Evolutionary conservation across 2,113 vertebrate genomes (phyloP).

Genomic region (Euleptes europaea): DNA sequence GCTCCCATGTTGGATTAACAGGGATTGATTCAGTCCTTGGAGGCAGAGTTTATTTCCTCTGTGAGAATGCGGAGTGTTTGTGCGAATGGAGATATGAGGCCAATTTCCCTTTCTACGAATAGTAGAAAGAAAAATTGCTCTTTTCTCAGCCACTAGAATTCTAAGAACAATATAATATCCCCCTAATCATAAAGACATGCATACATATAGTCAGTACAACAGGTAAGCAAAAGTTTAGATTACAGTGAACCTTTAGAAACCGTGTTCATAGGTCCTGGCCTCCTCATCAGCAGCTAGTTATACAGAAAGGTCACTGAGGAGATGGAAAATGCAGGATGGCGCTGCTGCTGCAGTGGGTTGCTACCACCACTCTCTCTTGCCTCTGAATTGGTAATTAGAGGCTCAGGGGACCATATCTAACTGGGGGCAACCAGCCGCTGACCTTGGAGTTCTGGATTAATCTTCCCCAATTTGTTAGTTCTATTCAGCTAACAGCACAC

Average conservation of each 20-base stretch:
- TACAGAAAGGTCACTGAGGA: neutral
- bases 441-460: neutral
- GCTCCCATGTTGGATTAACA: neutral
- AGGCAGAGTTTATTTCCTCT: conserved; percentile 15
- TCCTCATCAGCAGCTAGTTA: neutral
- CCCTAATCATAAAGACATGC: neutral
- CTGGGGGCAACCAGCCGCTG: neutral
- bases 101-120: neutral
- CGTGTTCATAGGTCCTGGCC: neutral
- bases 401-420: neutral
- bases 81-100: neutral
- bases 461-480: neutral
- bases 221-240: neutral
- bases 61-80: neutral
- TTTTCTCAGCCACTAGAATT: neutral
- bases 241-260: neutral
- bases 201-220: neutral
- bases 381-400: neutral
- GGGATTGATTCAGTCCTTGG: neutral
- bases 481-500: conserved; percentile 5
- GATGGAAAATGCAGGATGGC: too few species aligned
- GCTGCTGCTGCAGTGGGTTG: neutral
- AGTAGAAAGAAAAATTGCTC: conserved; percentile 3
- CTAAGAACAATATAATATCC: neutral
- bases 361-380: too few species aligned